A percentile compares a stretch with the other conserved stretches of the same genome.
Evolutionary conservation across 1,140 invertebrate genomes (phyloP).

Genomic region (Protaetia brevitarsis): DNA sequence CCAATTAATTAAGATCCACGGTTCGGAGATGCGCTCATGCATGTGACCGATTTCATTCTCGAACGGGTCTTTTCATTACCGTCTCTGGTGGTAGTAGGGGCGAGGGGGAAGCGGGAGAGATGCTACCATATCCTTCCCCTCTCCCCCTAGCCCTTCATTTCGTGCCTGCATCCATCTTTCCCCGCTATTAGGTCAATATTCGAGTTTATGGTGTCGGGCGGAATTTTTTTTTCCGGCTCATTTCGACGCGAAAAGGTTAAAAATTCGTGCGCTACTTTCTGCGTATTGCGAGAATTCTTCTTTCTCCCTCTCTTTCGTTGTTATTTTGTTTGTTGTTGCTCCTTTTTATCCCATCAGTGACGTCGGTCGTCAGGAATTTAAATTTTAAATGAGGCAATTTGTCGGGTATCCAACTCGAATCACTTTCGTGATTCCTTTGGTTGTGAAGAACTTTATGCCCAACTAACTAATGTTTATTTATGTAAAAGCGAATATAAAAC

Average conservation of each 20-base stretch:
- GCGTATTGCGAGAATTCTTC: background rate
- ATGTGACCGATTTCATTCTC: slow-evolving; percentile 31
- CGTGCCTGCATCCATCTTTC: background rate
- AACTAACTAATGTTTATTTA: too few species aligned
- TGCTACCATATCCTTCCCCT: background rate
- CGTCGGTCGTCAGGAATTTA: background rate
- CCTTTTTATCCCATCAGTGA: background rate
- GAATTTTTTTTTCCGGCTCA: slow-evolving; percentile 6
- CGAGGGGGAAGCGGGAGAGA: background rate
- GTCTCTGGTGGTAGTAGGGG: background rate
- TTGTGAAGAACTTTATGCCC: too few species aligned
- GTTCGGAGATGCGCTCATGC: slow-evolving; percentile 26
- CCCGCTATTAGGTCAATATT: slow-evolving; percentile 19
- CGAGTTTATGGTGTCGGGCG: slow-evolving; percentile 2
- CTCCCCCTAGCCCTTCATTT: background rate
- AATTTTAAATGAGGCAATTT: slow-evolving; percentile 10
- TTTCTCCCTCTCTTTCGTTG: background rate
- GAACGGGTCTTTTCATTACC: slow-evolving; percentile 25
- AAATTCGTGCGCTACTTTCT: background rate
- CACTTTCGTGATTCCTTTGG: too few species aligned
- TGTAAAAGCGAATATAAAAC: too few species aligned
- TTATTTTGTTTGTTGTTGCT: background rate
- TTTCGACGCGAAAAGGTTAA: slow-evolving; percentile 14
- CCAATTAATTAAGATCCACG: slow-evolving; percentile 34
- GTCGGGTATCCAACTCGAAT: too few species aligned